These are phyloP conservation scores for Muntiacus reevesi DNA, from an alignment of 2,113 vertebrate genomes.

Conservation along the genomic window DNA sequence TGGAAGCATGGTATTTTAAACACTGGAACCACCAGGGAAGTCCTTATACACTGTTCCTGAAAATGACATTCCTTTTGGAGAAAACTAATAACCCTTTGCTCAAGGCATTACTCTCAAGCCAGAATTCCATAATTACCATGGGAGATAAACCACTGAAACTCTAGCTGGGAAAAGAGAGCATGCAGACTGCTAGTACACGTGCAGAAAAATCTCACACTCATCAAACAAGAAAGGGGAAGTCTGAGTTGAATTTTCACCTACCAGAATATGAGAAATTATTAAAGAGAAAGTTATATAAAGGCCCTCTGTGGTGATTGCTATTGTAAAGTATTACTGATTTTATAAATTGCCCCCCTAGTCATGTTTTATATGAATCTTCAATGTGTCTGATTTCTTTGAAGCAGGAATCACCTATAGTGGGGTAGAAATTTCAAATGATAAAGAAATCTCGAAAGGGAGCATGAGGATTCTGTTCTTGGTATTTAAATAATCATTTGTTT, in stretches of 20 bases:
- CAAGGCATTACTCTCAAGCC: not conserved
- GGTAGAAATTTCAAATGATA: not conserved
- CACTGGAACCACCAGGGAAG: not conserved
- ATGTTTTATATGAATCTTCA: not conserved
- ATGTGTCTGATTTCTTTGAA: slow-evolving; percentile 6
- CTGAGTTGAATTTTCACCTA: not conserved
- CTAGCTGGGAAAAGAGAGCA: not conserved
- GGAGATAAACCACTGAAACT: not conserved
- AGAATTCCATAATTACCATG: not conserved
- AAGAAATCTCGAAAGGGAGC: not conserved
- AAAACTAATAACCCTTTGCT: not conserved
- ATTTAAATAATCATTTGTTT: not conserved
- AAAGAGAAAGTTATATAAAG: not conserved
- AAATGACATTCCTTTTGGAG: not conserved
- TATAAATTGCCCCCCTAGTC: not conserved
- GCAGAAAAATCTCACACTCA: not conserved
- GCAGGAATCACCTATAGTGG: not conserved
- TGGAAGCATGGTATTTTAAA: not conserved
- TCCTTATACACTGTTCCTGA: not conserved
- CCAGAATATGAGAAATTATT: not conserved
- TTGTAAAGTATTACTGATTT: not conserved
- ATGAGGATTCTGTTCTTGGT: not conserved
- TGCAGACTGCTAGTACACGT: accelerated
- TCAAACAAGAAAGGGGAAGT: not conserved
- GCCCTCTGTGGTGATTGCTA: not conserved